Base-by-base conservation (phyloP, 2,888 invertebrate genomes). In the Spialia ferax region DNA sequence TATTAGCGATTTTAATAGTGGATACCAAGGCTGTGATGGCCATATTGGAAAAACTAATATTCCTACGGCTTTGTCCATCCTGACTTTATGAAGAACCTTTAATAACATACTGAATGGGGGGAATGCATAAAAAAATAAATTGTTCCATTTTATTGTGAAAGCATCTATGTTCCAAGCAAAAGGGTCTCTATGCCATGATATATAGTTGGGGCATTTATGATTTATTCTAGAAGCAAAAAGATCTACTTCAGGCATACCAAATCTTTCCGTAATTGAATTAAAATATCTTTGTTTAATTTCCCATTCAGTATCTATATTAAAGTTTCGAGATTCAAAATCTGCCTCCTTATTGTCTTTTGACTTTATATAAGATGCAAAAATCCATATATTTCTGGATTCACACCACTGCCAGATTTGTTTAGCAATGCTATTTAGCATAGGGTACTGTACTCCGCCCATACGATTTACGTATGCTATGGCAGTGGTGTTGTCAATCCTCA, bases 401-500 rank as follows among this genome's bases (percentile, higher is more conserved):
- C 45, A 45, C 45, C 45, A 45, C n/a, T 45, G 45, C 45, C 45
- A 45, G 45, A 45, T 45, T 3, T 45, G 18, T 18, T 45, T 45
- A 15, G 45, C 18, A 15, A 45, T 6, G 2, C 10, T 10, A 10
- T 45, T 45, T 18, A 45, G 18, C 45, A 18, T 18, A 18, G 45
- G 45, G 18, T 18, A 18, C 10, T 45, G 45, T 18, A 45, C 45
- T 45, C 45, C 45, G 10, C 45, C 45, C 45, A 45, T 45, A 18
- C 45, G 45, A 5, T 45, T 45, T 18, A 45, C 18, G 18, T 45
- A 45, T 18, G 45, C 45, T 45, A 45, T 45, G 10, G 45, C 45
- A 45, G 45, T 45, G 45, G 45, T 45, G 45, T 45, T 45, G 45
- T 45, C 45, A 45, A 45, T 45, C n/a, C 45, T 45, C 8, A 45